Evolutionary conservation across 2,113 vertebrate species (phyloP), one percentile per base, ranked within the genome.

Genomic region (Mormyrus lacerda): DNA sequence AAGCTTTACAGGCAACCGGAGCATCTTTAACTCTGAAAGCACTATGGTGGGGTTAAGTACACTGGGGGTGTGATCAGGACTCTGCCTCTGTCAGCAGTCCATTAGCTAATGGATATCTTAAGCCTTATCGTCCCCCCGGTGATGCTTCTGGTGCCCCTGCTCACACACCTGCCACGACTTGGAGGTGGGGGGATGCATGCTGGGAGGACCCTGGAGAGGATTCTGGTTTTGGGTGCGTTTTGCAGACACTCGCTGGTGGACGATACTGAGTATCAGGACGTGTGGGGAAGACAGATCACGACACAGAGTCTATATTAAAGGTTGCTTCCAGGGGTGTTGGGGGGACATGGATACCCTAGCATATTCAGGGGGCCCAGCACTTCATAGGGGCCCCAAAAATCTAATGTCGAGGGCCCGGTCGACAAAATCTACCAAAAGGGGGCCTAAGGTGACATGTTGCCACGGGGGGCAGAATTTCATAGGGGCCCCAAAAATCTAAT

Each of bases 21-120:
- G 94, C 94, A 89, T 92, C 92, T 95, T 96, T 94, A 92, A 93
- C 91, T 92, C 95, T 93, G 94, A 92, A 92, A 91, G 90, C 93
- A 92, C 92, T 48, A 24, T 5, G 42, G 55, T 42, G 61, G 6
- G 47, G 92, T 95, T 97, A 96, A 97, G 96, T 96, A 97, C 95
- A 91, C 88, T 90, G 87, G 45, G 91, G 91, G 92, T 91, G 91
- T 92, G 92, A 91, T 92, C 65, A 73, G 89, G 93, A 93, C 93
- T 94, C 93, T 93, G 93, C 35, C 94, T 95, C 95, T 93, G 94
- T 94, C 94, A 93, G 94, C 94, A 95, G 96, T 96, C 97, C 97
- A 97, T 98, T 98, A 98, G 97, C 97, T 98, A 97, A 98, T 98
- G 97, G 97, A 96, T 94, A 94, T 94, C 94, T 96, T 94, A 95